A percentile compares a stretch with the other conserved stretches of the same genome.
Evolutionary conservation across 1,140 invertebrate species (phyloP).

Genomic region (Drosophila tristis): DNA sequence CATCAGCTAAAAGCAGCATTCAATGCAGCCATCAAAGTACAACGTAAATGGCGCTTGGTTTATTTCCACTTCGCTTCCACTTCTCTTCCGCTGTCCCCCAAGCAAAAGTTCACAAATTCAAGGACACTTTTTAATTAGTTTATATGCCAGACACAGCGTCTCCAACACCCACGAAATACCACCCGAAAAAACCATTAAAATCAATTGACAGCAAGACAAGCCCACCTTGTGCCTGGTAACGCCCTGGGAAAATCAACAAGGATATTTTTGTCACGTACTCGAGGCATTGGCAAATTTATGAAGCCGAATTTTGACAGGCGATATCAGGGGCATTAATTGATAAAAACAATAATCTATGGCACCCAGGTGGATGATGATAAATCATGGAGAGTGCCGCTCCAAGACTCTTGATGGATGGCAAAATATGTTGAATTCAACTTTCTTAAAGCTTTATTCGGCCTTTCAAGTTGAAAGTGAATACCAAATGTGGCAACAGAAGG

Average conservation of each 20-base stretch:
- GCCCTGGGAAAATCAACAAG: conserved; percentile 42
- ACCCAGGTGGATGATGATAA: conserved; percentile 61
- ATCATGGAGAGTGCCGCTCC: conserved; percentile 8
- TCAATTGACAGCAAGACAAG: conserved; percentile 58
- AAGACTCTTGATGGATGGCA: no score
- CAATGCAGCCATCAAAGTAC: conserved; percentile 34
- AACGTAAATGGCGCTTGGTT: conserved; percentile 18
- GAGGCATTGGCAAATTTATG: conserved; percentile 54
- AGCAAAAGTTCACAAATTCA: conserved; percentile 10
- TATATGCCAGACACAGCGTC: conserved; percentile 59
- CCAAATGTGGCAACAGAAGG: conserved; percentile 5
- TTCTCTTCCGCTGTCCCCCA: no score
- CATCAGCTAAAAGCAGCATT: conserved; percentile 40
- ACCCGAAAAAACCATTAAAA: conserved; percentile 57
- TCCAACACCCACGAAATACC: neutral
- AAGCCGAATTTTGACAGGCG: conserved; percentile 50
- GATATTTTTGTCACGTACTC: conserved; percentile 63
- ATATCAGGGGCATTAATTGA: conserved; percentile 55
- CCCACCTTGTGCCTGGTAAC: neutral
- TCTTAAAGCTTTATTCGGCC: conserved; percentile 12
- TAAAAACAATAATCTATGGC: conserved; percentile 26
- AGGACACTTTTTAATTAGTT: conserved; percentile 67
- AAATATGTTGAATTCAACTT: conserved; percentile 1
- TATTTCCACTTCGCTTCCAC: neutral
- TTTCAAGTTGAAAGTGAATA: conserved; percentile 34